Evolutionary conservation across 2,113 vertebrate genomes (phyloP).

Genomic region (Crotophaga sulcirostris): DNA sequence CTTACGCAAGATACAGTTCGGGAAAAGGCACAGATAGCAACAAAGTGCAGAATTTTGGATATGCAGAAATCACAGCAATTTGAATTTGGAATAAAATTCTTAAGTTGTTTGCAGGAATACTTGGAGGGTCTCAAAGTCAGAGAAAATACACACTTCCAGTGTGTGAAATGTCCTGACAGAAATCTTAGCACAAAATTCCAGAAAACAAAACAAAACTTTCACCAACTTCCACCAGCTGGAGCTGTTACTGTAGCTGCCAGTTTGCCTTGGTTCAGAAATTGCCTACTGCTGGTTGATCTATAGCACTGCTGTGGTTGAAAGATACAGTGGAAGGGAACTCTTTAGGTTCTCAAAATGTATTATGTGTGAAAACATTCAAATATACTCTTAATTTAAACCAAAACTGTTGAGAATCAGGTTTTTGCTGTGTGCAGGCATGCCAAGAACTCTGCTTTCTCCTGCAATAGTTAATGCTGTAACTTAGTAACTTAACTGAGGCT

Average conservation of each 20-base stretch:
- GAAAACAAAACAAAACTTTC: slow-evolving; percentile 52
- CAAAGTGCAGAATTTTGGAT: neutral
- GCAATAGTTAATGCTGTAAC: neutral
- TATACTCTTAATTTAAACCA: slow-evolving; percentile 28
- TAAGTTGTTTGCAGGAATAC: neutral
- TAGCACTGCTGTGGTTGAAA: slow-evolving; percentile 14
- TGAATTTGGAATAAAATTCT: neutral
- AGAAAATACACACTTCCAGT: slow-evolving; percentile 7
- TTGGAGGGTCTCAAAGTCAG: neutral
- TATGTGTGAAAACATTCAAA: slow-evolving; percentile 51
- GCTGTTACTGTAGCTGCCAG: slow-evolving; percentile 60
- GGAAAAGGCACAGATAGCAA: neutral
- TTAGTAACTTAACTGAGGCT: neutral
- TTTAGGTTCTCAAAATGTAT: slow-evolving; percentile 35
- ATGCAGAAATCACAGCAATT: neutral
- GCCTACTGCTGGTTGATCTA: slow-evolving; percentile 27
- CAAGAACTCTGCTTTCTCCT: neutral
- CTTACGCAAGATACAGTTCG: neutral
- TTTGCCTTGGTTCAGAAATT: slow-evolving; percentile 13
- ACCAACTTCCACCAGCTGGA: slow-evolving; percentile 62
- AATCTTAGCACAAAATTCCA: slow-evolving; percentile 8
- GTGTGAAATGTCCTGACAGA: slow-evolving; percentile 39
- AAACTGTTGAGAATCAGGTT: neutral
- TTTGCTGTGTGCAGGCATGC: neutral
- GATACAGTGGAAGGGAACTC: slow-evolving; percentile 29